phyloP scores from a whole-genome alignment of 2,888 invertebrate species.

The Lycophotia porphyrea region DNA sequence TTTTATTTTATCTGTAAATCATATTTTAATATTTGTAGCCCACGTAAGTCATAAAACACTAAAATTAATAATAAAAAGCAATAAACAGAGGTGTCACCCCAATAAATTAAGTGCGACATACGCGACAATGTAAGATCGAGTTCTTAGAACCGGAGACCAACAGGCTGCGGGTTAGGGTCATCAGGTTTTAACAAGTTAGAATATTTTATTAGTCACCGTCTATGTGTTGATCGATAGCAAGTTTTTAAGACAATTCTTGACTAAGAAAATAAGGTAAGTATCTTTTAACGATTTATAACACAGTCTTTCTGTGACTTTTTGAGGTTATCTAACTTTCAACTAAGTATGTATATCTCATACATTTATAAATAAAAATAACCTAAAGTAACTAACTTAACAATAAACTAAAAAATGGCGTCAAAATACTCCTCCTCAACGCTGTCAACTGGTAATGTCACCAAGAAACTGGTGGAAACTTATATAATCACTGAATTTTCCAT shows the following conservation, averaged over 20 bases:
- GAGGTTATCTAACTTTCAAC: too few species aligned
- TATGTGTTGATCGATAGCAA: neutral
- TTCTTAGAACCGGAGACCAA: constrained; percentile 74
- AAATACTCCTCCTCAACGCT: too few species aligned
- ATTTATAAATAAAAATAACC: too few species aligned
- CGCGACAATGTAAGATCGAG: constrained; percentile 78
- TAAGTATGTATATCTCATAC: too few species aligned
- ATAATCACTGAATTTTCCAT: neutral
- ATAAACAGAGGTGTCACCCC: constrained; percentile 72
- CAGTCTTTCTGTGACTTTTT: neutral
- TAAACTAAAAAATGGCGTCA: too few species aligned
- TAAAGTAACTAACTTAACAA: too few species aligned
- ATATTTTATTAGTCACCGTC: neutral
- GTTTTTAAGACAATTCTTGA: neutral
- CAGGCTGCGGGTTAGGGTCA: constrained; percentile 52
- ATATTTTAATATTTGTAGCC: constrained; percentile 46
- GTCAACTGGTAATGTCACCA: too few species aligned
- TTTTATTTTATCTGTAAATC: constrained; percentile 53
- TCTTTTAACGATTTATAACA: neutral
- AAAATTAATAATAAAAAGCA: constrained; percentile 68
- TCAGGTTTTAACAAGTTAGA: constrained; percentile 7
- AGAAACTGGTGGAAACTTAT: too few species aligned
- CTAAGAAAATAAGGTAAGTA: neutral
- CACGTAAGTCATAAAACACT: constrained; percentile 65
- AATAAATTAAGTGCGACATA: constrained; percentile 76